Percentiles rank a stretch among this genome's conserved stretches.
Evolutionary conservation across 1,140 invertebrate species (phyloP).

Genomic region (Sinella curviseta): DNA sequence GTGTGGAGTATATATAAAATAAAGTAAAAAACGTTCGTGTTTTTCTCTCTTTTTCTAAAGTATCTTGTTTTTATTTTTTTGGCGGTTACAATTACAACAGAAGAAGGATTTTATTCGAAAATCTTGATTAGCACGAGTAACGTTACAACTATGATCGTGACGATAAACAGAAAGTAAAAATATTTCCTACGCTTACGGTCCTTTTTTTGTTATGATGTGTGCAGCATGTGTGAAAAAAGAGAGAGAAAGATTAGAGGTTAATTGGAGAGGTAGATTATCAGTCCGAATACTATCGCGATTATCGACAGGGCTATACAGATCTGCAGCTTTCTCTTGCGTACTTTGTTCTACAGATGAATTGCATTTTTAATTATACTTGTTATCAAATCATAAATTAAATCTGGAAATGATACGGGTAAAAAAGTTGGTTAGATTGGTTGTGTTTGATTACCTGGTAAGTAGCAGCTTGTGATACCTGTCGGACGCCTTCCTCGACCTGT

Average conservation of each 20-base stretch:
- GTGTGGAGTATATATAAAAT: no score
- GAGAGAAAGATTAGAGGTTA: neutral
- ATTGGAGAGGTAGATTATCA: slow-evolving; percentile 61
- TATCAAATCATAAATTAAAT: no score
- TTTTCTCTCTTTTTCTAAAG: no score
- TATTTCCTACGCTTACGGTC: slow-evolving; percentile 36
- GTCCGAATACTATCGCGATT: slow-evolving; percentile 65
- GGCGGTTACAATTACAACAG: neutral
- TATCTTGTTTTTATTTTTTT: slow-evolving; percentile 7
- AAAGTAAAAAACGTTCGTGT: neutral
- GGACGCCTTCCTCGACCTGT: slow-evolving; percentile 77
- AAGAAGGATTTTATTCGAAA: neutral
- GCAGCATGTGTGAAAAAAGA: slow-evolving; percentile 28
- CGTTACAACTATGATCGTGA: slow-evolving; percentile 26
- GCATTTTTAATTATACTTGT: no score
- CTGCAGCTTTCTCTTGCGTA: slow-evolving; percentile 78
- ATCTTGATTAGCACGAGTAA: slow-evolving; percentile 31
- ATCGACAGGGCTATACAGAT: slow-evolving; percentile 65
- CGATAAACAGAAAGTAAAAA: slow-evolving; percentile 35
- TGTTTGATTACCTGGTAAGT: slow-evolving; percentile 68
- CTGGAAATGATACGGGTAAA: no score
- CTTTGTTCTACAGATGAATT: slow-evolving; percentile 69
- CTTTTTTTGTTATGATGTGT: neutral
- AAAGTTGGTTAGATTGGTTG: neutral
- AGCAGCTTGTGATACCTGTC: slow-evolving; percentile 77